Evolutionary conservation across 1,140 invertebrate species (phyloP).

Genomic region (Venustaconcha ellipsiformis): DNA sequence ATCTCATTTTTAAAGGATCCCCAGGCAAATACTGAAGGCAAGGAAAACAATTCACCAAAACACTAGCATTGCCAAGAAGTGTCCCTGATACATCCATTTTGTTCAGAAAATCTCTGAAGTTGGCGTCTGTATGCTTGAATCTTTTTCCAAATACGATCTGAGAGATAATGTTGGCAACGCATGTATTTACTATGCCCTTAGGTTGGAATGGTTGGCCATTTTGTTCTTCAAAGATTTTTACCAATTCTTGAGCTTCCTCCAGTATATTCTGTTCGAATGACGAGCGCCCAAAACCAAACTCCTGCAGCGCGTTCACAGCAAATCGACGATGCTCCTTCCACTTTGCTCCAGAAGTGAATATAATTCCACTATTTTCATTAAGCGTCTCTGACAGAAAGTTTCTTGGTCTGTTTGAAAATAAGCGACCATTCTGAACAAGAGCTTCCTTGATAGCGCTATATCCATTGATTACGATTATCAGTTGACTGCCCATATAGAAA

Average conservation of each 20-base stretch:
- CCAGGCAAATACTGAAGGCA: slow-evolving; percentile 14
- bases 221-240: background rate
- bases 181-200: slow-evolving; percentile 20
- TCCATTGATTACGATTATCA: too few species aligned
- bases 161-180: slow-evolving; percentile 73
- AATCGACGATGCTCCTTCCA: slow-evolving; percentile 17
- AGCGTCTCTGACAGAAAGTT: too few species aligned
- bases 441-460: too few species aligned
- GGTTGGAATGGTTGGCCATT: slow-evolving; percentile 15
- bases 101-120: slow-evolving; percentile 12
- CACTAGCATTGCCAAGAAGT: background rate
- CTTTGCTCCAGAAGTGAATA: slow-evolving; percentile 1
- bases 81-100: background rate
- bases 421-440: too few species aligned
- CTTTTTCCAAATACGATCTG: slow-evolving; percentile 74
- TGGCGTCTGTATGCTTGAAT: slow-evolving; percentile 69
- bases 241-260: background rate
- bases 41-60: slow-evolving; percentile 6
- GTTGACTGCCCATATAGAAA: too few species aligned
- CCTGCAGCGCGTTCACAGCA: background rate
- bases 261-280: background rate
- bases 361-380: background rate
- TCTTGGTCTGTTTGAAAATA: too few species aligned
- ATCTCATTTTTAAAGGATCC: slow-evolving; percentile 24
- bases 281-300: slow-evolving; percentile 2